A percentile compares a stretch with the other conserved stretches of the same genome.
These are phyloP conservation scores for Climacteris rufus DNA, from an alignment of 2,113 vertebrate genomes.

Conservation along the genomic window DNA sequence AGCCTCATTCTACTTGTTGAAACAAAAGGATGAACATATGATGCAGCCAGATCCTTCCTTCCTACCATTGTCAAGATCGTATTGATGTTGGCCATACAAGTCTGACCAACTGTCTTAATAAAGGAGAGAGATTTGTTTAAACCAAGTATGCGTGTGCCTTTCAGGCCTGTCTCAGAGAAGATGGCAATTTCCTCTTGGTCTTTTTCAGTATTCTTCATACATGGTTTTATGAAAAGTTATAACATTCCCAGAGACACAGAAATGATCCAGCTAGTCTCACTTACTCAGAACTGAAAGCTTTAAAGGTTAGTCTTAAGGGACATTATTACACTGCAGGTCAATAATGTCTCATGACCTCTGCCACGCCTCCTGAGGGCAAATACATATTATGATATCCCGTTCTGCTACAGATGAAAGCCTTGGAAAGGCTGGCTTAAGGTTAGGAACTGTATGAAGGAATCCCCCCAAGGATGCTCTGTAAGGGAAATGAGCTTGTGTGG, in stretches of 20 bases:
- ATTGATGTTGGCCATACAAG: background rate
- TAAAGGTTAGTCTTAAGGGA: constrained; percentile 71
- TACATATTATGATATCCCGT: constrained; percentile 38
- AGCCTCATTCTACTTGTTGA: background rate
- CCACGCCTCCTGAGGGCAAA: constrained; percentile 54
- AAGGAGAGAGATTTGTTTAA: constrained; percentile 24
- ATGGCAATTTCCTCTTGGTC: constrained; percentile 60
- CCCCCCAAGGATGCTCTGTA: background rate
- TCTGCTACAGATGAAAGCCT: constrained; percentile 51
- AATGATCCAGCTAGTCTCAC: constrained; percentile 54
- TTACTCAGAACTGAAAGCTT: constrained; percentile 66
- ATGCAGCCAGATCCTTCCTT: background rate
- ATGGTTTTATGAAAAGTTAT: constrained; percentile 58
- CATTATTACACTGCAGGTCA: constrained; percentile 65
- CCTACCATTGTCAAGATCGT: background rate
- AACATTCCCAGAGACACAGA: constrained; percentile 64
- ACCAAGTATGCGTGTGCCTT: background rate
- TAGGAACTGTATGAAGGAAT: background rate
- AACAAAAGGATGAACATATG: background rate
- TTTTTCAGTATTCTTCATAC: constrained; percentile 62
- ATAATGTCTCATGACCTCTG: constrained; percentile 65
- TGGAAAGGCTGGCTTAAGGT: constrained; percentile 51
- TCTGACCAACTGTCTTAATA: background rate
- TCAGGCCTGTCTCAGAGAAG: constrained; percentile 22
- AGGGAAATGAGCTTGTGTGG: background rate